Base-by-base conservation (phyloP, 2,888 invertebrate species). In the Microplitis deprimator region DNA sequence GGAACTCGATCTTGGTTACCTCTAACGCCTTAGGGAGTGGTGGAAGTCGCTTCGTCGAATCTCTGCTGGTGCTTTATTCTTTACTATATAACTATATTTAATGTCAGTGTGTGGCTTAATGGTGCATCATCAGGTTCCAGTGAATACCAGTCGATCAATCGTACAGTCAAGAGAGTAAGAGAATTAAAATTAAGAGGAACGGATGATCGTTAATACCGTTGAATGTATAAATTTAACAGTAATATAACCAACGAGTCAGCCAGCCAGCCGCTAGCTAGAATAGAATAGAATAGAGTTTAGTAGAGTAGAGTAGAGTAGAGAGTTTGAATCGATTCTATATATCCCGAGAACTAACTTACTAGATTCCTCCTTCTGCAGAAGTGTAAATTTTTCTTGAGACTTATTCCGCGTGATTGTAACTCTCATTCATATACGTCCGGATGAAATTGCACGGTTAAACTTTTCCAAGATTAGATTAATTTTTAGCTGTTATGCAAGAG, bases 81-180 rank as follows among this genome's bases (percentile, higher is more conserved):
- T 20, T 20, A 20, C 20, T 20, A 20, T 20, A 20, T 29, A 29
- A 29, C 29, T 29, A 29, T 29, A 29, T 29, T 29, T 29, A 29
- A 29, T 29, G 29, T 29, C 29, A 29, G 4, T 29, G 29, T 29
- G 4, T 29, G 3, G 0, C 4, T 29, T 29, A 29, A 77, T 77
- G 74, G 76, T 40, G 41, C 62, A 76, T 79, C 70, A 77, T 75
- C 77, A 74, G 73, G 64, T 79, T 76, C 68, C 69, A 70, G 69
- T 73, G 76, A 61, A 64, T 20, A 38, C 62, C 16, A 62, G 40
- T 20, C 71, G 71, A 71, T 71, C 71, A 71, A 71, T 71, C 61
- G 62, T 17, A 7, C 61, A 71, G 29, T 13, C 50, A 13, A 50
- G 3, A 50, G 50, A 50, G 50, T 50, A 50, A 50, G 10, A 50